Percentiles rank a stretch among this genome's conserved stretches.
Conservation (phyloP, 2,113 vertebrate genomes). For the Caretta caretta region DNA sequence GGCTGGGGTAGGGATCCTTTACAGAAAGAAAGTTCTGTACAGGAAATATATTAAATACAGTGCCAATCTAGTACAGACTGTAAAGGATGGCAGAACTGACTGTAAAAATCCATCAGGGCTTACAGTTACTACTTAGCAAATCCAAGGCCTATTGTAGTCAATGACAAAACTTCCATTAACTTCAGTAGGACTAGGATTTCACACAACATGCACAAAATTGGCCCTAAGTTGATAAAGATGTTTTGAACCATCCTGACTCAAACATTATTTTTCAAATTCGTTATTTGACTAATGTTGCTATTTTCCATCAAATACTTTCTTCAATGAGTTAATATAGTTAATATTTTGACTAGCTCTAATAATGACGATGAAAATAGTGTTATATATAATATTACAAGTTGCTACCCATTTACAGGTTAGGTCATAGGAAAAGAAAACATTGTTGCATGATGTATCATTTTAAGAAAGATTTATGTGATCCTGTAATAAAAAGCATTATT, state of each 20-base stretch:
- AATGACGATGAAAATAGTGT: neutral
- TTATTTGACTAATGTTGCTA: slow-evolving; percentile 67
- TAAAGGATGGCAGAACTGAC: slow-evolving; percentile 15
- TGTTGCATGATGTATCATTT: neutral
- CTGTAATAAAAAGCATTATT: neutral
- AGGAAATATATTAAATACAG: slow-evolving; percentile 75
- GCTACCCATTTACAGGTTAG: neutral
- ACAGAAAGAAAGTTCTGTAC: slow-evolving; percentile 69
- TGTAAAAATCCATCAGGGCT: slow-evolving; percentile 75
- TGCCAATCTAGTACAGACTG: slow-evolving; percentile 69
- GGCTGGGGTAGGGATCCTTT: slow-evolving; percentile 57
- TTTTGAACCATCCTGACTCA: slow-evolving; percentile 69
- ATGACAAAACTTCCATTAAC: slow-evolving; percentile 55
- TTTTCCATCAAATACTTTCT: slow-evolving; percentile 66
- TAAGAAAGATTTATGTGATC: neutral
- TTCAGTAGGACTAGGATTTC: neutral
- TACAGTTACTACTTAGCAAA: slow-evolving; percentile 70
- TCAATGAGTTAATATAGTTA: slow-evolving; percentile 3
- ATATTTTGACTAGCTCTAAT: neutral
- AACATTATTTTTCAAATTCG: slow-evolving; percentile 71
- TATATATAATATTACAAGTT: neutral
- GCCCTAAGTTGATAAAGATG: slow-evolving; percentile 71
- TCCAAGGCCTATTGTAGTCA: slow-evolving; percentile 73
- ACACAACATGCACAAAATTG: slow-evolving; percentile 33
- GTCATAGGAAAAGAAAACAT: neutral